Conservation (phyloP, 2,113 vertebrate genomes). For the Megaleporinus macrocephalus region DNA sequence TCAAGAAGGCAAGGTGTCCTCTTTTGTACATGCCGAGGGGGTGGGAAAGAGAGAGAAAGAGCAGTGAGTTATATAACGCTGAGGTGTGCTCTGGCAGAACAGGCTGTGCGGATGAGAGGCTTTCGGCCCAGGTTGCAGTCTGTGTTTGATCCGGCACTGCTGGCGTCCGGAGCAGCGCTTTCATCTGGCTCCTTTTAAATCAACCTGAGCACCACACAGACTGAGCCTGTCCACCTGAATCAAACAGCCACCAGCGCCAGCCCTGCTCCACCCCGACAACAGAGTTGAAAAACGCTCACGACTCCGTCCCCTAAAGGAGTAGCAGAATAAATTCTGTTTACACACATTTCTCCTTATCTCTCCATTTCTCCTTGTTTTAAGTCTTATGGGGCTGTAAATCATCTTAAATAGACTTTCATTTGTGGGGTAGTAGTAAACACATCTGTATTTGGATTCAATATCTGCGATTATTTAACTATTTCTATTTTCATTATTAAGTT, state of each 20-base stretch:
- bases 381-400: too few species aligned
- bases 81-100: constrained; percentile 29
- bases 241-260: not conserved
- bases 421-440: too few species aligned
- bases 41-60: not conserved
- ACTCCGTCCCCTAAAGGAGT: not conserved
- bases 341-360: too few species aligned
- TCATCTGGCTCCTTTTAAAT: constrained; percentile 1
- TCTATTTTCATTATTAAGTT: too few species aligned
- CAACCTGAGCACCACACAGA: not conserved
- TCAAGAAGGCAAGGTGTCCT: too few species aligned
- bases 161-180: not conserved
- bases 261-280: not conserved
- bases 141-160: not conserved
- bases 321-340: not conserved
- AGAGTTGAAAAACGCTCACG: not conserved
- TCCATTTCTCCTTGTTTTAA: too few species aligned
- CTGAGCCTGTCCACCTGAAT: constrained; percentile 17
- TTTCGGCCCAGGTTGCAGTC: not conserved
- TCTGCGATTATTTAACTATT: too few species aligned
- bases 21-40: not conserved
- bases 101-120: constrained; percentile 11
- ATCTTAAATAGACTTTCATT: too few species aligned
- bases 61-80: constrained; percentile 7
- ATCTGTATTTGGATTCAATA: too few species aligned